These are phyloP conservation scores for Cabera pusaria DNA, from an alignment of 2,888 invertebrate genomes.

Conservation along the genomic window DNA sequence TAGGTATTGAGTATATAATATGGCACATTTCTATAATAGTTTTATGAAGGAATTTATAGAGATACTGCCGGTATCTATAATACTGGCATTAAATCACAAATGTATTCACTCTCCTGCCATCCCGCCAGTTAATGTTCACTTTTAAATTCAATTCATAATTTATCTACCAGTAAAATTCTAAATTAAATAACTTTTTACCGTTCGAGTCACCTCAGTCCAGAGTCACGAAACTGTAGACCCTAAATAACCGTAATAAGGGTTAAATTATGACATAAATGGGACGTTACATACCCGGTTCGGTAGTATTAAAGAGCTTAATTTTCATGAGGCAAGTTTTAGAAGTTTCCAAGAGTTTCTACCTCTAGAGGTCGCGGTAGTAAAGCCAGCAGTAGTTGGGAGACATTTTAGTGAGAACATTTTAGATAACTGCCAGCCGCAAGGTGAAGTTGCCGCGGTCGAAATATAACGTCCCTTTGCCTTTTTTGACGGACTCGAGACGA, in stretches of 20 bases:
- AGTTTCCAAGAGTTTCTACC: conserved; percentile 18
- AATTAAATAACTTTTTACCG: conserved; percentile 26
- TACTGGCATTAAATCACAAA: too few species aligned
- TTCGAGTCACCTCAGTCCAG: conserved; percentile 1
- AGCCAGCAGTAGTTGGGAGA: conserved; percentile 2
- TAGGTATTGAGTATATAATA: too few species aligned
- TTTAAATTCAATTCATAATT: conserved; percentile 1
- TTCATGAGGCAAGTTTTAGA: conserved; percentile 25
- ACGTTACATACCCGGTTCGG: conserved; percentile 4
- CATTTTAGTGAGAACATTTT: conserved; percentile 1
- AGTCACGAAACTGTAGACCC: conserved; percentile 5
- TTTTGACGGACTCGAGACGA: too few species aligned
- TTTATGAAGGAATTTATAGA: too few species aligned
- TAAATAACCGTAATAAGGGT: conserved; percentile 11
- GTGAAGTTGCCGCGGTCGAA: too few species aligned
- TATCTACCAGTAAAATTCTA: conserved; percentile 17
- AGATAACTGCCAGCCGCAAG: too few species aligned
- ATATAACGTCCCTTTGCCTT: too few species aligned
- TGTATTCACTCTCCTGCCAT: not conserved
- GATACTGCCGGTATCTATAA: too few species aligned
- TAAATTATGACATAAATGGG: conserved; percentile 4
- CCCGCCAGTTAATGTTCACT: not conserved
- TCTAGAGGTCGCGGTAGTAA: conserved; percentile 6
- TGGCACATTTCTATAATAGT: too few species aligned
- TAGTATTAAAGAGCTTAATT: conserved; percentile 27